Conservation (phyloP, 1,140 invertebrate species). For the Aphaenogaster floridana region DNA sequence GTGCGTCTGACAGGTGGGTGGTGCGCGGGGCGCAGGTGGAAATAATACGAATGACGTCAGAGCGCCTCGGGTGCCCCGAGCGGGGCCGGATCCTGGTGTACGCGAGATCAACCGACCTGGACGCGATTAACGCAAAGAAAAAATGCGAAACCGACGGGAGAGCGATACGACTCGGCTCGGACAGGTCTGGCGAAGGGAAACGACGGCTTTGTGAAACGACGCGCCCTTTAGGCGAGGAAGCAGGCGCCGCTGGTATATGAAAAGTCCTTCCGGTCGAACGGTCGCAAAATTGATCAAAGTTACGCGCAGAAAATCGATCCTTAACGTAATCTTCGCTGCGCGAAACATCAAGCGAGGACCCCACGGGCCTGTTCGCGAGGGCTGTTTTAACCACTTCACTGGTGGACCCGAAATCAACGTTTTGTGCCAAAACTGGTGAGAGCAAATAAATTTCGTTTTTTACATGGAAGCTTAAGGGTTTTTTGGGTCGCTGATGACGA, state of each 20-base stretch:
- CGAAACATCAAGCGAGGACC: constrained; percentile 32
- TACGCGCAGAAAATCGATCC: constrained; percentile 28
- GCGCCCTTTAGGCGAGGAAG: constrained; percentile 17
- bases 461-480: too few relatives aligned
- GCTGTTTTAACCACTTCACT: background rate
- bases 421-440: too few relatives aligned
- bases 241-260: background rate
- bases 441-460: too few relatives aligned
- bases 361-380: background rate
- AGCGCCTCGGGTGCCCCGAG: constrained; percentile 50
- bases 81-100: background rate
- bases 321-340: constrained; percentile 39
- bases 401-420: too few relatives aligned
- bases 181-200: background rate
- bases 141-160: constrained; percentile 61
- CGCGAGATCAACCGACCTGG: constrained; percentile 22
- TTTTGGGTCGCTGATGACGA: too few relatives aligned
- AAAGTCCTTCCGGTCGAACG: constrained; percentile 45
- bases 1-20: constrained; percentile 59
- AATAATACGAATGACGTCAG: constrained; percentile 68
- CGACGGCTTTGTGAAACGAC: constrained; percentile 11
- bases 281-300: constrained; percentile 50
- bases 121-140: constrained; percentile 77
- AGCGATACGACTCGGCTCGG: background rate
- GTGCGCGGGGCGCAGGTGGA: constrained; percentile 31